Conservation (phyloP, 2,888 invertebrate species). For the Heliconius sara region DNA sequence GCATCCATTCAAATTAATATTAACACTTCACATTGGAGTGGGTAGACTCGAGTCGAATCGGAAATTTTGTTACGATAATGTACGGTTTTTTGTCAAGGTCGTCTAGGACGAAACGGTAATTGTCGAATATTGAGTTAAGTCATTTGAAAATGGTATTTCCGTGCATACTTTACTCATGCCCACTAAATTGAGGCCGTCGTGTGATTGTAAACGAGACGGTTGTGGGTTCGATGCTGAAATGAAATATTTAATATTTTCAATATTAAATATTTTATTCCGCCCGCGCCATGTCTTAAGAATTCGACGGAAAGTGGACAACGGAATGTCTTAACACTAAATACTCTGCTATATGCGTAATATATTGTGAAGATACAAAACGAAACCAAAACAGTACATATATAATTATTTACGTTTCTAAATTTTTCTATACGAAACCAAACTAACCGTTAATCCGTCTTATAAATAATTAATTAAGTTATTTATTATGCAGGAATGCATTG, state of each 20-base stretch:
- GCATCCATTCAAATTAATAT: conserved; percentile 44
- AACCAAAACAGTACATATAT: too few relatives aligned
- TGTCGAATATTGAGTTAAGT: conserved; percentile 53
- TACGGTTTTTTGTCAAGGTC: conserved; percentile 53
- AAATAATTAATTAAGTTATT: background rate
- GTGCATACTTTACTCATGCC: too few relatives aligned
- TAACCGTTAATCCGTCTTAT: conserved; percentile 1
- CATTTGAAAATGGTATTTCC: conserved; percentile 38
- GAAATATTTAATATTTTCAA: too few relatives aligned
- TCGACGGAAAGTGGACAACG: too few relatives aligned
- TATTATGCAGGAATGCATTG: background rate
- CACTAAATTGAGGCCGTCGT: too few relatives aligned
- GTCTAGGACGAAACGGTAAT: conserved; percentile 55
- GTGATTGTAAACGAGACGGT: too few relatives aligned
- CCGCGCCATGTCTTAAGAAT: too few relatives aligned
- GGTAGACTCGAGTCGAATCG: conserved; percentile 39
- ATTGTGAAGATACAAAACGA: too few relatives aligned
- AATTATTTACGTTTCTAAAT: background rate
- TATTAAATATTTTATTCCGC: too few relatives aligned
- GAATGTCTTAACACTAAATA: too few relatives aligned
- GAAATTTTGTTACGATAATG: conserved; percentile 44
- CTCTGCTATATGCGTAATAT: too few relatives aligned
- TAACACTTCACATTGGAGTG: conserved; percentile 42
- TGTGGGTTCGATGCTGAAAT: too few relatives aligned
- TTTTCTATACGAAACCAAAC: background rate